Base-by-base conservation (phyloP, 2,888 invertebrate genomes). In the Latrodectus elegans region DNA sequence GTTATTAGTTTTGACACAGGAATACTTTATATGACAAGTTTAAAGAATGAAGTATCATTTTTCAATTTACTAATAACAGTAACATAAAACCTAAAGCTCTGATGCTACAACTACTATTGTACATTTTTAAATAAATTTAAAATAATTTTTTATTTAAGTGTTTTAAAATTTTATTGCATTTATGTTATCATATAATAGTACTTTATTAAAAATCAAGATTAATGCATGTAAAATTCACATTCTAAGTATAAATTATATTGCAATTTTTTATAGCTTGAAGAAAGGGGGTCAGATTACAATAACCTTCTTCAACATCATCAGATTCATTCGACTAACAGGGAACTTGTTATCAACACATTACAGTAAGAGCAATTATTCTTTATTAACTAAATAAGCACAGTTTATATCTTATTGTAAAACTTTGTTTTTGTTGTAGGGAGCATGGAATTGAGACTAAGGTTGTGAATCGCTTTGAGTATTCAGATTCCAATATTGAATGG, bases 221-320 rank as follows among this genome's bases (percentile, higher is more conserved):
- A 38, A 55, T 49, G 17, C 53, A 4, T 26, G 11, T 74, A 4
- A 22, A 74, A 74, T 12, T 9, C 14, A 12, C 14, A 74, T 3
- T 17, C 3, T 74, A 55, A 17, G 17, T 26, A 9, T 68, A 22
- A 12, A 53, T 22, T 53, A 10, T 71, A 60, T 49, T 80, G 14
- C 14, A 15, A 53, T 38, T 52, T 75, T 79, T 72, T 89, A 74
- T 55, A 94, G 93, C 93, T 99, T 4, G 93, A 95, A 60, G 94
- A 94, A 91, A 94, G 97, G 89, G 98, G 98, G 6, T 96, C 97
- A 0, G 96, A 99, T 92, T 97, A 95, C 91, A 95, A 97, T 86
- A 94, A 95, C 55, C 94, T 99, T 90, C 91, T 96, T 38, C 93
- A 94, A 78, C 95, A 95, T 90, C 97, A 99, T 92, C 94, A 95